Conservation (phyloP, 2,113 vertebrate genomes). For the Aplodontia rufa region DNA sequence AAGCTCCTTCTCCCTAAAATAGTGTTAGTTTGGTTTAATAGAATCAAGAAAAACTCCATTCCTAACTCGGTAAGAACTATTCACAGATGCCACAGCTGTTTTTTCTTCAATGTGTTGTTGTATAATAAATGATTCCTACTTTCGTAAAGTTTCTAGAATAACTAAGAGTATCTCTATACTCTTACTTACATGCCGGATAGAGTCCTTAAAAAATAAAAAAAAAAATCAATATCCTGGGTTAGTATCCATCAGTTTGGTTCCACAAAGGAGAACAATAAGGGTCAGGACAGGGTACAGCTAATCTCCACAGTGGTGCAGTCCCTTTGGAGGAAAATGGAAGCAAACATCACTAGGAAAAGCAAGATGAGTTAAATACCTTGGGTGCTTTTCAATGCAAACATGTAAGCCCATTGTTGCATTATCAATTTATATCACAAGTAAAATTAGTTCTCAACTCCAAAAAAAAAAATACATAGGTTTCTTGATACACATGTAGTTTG, state of each 20-base stretch:
- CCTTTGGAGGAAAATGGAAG: too few species aligned
- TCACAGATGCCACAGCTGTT: conserved; percentile 40
- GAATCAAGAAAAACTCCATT: conserved; percentile 51
- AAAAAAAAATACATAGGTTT: background rate
- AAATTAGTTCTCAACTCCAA: background rate
- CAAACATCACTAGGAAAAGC: background rate
- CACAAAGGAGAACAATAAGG: background rate
- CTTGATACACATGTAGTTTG: background rate
- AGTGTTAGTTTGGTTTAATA: conserved; percentile 61
- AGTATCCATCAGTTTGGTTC: background rate
- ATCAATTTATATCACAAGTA: background rate
- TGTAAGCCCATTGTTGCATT: background rate
- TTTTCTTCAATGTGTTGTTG: conserved; percentile 27
- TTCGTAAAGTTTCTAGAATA: background rate
- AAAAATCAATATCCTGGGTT: background rate
- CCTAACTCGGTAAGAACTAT: conserved; percentile 55
- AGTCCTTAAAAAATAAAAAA: background rate
- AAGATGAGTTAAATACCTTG: background rate
- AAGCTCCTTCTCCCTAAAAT: conserved; percentile 61
- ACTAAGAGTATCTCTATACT: background rate
- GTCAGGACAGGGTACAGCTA: background rate
- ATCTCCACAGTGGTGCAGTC: background rate
- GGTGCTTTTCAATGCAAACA: background rate
- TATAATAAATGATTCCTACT: conserved; percentile 51
- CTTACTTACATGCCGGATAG: background rate